phyloP scores from a whole-genome alignment of 2,888 invertebrate genomes.

The Orthosia gothica region DNA sequence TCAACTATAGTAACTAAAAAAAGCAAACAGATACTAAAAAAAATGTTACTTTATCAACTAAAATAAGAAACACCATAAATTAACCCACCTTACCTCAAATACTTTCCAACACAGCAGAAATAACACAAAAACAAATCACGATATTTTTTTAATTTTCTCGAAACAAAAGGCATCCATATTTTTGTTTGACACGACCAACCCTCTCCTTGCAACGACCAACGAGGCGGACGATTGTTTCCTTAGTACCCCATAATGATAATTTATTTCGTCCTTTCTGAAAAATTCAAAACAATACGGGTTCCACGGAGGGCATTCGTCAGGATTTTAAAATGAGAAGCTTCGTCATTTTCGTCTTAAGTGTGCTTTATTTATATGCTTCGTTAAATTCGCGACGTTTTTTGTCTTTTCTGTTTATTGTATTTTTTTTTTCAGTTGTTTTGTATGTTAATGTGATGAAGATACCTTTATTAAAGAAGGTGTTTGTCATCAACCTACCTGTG shows the following conservation, averaged over 20 bases:
- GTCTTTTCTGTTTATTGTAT: neutral
- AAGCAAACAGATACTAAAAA: no score
- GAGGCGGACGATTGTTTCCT: slow-evolving; percentile 71
- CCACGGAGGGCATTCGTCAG: slow-evolving; percentile 68
- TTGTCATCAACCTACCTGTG: neutral
- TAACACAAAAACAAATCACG: slow-evolving; percentile 60
- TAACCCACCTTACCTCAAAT: slow-evolving; percentile 28
- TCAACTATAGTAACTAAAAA: no score
- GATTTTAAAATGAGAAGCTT: slow-evolving; percentile 65
- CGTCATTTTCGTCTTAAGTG: slow-evolving; percentile 60
- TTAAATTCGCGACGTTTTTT: slow-evolving; percentile 22
- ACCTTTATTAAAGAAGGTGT: slow-evolving; percentile 2
- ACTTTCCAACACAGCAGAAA: slow-evolving; percentile 17
- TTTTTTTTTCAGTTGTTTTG: neutral
- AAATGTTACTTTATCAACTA: neutral
- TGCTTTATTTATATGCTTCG: slow-evolving; percentile 44
- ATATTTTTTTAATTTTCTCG: slow-evolving; percentile 57
- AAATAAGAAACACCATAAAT: slow-evolving; percentile 17
- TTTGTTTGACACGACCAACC: slow-evolving; percentile 62
- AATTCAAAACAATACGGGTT: slow-evolving; percentile 66
- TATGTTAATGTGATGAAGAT: neutral
- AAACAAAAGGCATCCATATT: slow-evolving; percentile 61
- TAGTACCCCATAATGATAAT: slow-evolving; percentile 76
- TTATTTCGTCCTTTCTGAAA: slow-evolving; percentile 72
- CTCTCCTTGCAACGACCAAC: slow-evolving; percentile 47